Evolutionary conservation across 2,113 vertebrate species (phyloP), one percentile per base, ranked within the genome.

Genomic region (Lepidothrix coronata): DNA sequence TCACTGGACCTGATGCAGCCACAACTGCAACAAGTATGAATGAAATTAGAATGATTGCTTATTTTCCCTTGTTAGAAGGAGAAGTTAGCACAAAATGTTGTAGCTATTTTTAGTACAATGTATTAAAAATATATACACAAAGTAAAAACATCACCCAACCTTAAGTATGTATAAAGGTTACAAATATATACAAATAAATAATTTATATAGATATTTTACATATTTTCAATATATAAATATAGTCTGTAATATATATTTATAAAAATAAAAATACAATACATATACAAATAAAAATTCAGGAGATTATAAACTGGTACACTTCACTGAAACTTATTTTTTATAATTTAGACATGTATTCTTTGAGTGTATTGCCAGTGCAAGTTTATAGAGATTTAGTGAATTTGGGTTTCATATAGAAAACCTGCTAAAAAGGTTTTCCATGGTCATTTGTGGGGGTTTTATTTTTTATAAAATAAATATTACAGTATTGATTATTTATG

Each of bases 311-410:
- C 44, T 52, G 33, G 6, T 52, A 77, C 25, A 85, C 46, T 92
- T 97, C 85, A 78, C 52, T 66, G 90, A 13, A 75, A 68, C 57
- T 95, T 96, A 87, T 89, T 91, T 96, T 92, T 96, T 88, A 68
- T 93, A 81, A 96, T 84, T 97, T 97, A 94, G 90, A 87, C 82
- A 92, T 55, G 55, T 66, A 96, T 91, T 75, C 87, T 88, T 92
- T 94, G 72, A 97, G 85, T 73, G 59, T 85, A 93, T 91, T 94
- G 51, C 43, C 93, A 93, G 41, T 58, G 39, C 43, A 73, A 95
- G 57, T 59, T 89, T 91, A 97, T 90, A 85, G 93, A 89, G 70
- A 92, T 92, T 76, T 93, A 96, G 91, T 78, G 66, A 96, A 94
- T 92, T 74, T 94, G 35, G 21, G 48, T 92, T 96, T 91, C 85